These are phyloP conservation scores for Gastracanthus pulcherrimus DNA, from an alignment of 2,888 invertebrate species.

Conservation along the genomic window DNA sequence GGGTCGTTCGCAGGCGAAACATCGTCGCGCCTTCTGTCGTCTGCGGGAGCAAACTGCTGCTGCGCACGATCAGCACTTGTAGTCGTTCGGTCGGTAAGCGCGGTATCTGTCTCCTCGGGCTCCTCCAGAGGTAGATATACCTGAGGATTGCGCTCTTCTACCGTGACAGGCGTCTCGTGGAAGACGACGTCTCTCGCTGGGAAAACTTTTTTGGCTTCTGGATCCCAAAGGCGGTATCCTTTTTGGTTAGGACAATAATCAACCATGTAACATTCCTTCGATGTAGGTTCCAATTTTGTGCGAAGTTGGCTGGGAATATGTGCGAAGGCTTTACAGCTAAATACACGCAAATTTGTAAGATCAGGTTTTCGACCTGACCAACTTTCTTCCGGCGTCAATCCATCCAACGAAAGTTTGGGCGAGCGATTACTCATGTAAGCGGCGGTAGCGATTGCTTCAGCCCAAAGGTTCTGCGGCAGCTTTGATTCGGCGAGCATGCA, in stretches of 20 bases:
- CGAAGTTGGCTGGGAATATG: too few relatives aligned
- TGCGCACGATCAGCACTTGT: too few relatives aligned
- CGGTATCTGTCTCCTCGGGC: background rate
- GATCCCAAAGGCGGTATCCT: background rate
- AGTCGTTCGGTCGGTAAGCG: background rate
- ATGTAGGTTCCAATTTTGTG: background rate
- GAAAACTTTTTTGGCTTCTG: background rate
- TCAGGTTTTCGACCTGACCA: background rate
- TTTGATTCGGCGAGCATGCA: too few relatives aligned
- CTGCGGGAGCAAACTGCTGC: too few relatives aligned
- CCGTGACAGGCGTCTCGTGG: background rate
- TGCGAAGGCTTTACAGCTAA: background rate
- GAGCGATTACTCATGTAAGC: background rate
- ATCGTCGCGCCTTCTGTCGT: too few relatives aligned
- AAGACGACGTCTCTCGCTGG: background rate
- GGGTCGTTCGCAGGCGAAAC: background rate
- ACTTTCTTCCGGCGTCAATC: background rate
- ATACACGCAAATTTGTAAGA: background rate
- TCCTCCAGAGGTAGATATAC: background rate
- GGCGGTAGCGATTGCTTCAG: too few relatives aligned
- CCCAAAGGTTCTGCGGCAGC: too few relatives aligned
- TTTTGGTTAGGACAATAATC: too few relatives aligned
- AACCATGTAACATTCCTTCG: too few relatives aligned
- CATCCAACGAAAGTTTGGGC: background rate
- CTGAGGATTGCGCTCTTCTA: background rate